Conservation (phyloP, 92 coral and sea anemone genomes). For the Pocillopora grandis region DNA sequence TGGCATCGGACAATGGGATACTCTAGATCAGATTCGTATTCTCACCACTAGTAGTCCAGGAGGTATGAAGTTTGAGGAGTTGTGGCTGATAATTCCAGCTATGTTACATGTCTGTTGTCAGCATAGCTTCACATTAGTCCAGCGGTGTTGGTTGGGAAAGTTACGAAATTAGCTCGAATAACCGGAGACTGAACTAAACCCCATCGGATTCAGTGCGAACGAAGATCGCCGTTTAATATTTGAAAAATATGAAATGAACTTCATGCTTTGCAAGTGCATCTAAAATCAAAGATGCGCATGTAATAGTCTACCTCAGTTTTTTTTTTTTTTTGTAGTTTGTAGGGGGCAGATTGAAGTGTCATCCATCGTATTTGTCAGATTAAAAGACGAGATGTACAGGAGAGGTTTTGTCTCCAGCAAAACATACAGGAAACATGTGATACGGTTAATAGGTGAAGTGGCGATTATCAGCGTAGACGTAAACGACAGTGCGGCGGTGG, state of each 20-base stretch:
- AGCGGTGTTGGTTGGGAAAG: too few relatives aligned
- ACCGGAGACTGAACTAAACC: too few relatives aligned
- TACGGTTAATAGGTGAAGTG: constrained; percentile 54
- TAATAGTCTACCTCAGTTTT: background rate
- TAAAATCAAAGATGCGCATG: background rate
- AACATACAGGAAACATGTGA: constrained; percentile 50
- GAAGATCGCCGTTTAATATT: too few relatives aligned
- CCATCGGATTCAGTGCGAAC: too few relatives aligned
- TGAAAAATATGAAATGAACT: too few relatives aligned
- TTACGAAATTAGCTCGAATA: too few relatives aligned
- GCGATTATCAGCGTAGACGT: constrained; percentile 34
- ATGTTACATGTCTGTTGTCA: background rate
- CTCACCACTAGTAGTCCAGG: constrained; percentile 70
- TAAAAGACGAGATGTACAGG: constrained; percentile 54
- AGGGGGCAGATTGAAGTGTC: constrained; percentile 64
- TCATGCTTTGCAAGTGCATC: too few relatives aligned
- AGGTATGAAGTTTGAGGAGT: constrained; percentile 45
- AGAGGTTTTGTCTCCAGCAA: constrained; percentile 72
- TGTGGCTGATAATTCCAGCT: background rate
- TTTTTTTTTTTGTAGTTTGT: constrained; percentile 27
- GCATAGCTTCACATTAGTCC: background rate
- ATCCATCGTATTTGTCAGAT: constrained; percentile 72
- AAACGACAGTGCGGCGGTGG: constrained; percentile 67
- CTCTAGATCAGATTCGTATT: constrained; percentile 58
- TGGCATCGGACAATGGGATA: constrained; percentile 68